Base-by-base conservation (phyloP, 2,888 invertebrate species). In the Glyphotaelius pellucidus region DNA sequence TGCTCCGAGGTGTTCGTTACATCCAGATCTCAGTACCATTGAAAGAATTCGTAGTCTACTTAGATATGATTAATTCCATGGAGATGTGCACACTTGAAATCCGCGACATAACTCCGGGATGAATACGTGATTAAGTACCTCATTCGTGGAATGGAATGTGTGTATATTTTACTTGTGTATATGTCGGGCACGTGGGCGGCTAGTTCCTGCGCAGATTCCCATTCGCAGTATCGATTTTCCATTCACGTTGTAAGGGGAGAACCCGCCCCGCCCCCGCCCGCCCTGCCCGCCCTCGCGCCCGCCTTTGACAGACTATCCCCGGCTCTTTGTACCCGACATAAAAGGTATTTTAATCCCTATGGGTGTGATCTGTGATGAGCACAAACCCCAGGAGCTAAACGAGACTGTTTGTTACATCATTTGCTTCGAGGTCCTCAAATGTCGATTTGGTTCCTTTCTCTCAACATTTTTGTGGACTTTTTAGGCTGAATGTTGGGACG, bases 161-260 rank as follows among this genome's bases (percentile, higher is more conserved):
- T 67, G 52, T 52, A 19, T 42, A 42, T 42, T 11, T 11, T 42
- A 42, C 42, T 12, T 2, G 2, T 42, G 42, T 42, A 42, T 67
- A 67, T n/a, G 67, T 67, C 25, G n/a, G 7, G 67, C 67, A 67
- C 67, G 67, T 67, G 67, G 67, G 31, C 88, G 79, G 79, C 67
- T 86, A 9, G 79, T 80, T 79, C 31, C 88, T 89, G 88, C 88
- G 88, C 88, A 89, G 80, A 79, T 89, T 89, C 42, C 52, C 88
- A 89, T 89, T 89, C 88, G 19, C 32, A 79, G 31, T 89, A 89
- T 89, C 79, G 88, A 89, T 89, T 89, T 80, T 89, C 88, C 88
- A 89, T 89, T 89, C 88, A 89, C n/a, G 32, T n/a, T 67, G 67
- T 86, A 47, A 86, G 52, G 38, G 86, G 52, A 38, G 86, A 42